A percentile compares a stretch with the other conserved stretches of the same genome.
Conservation (phyloP, 2,888 invertebrate genomes). For the Drosophila mimetica region DNA sequence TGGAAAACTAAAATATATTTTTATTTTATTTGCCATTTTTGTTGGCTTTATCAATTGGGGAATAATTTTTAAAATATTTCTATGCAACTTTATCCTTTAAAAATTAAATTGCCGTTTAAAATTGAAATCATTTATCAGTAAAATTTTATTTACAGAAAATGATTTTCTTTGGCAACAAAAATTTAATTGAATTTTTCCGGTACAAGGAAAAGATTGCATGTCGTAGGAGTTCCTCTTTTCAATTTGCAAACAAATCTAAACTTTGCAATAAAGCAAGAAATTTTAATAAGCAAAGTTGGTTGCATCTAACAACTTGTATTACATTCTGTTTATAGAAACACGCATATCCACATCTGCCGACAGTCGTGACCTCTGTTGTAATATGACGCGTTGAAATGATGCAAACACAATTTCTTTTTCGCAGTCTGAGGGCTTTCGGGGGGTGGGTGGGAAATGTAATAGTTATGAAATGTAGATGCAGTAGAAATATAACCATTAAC, state of each 20-base stretch:
- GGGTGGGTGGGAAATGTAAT: constrained; percentile 39
- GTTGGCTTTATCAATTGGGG: background rate
- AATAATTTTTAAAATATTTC: background rate
- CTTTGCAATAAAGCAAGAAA: constrained; percentile 19
- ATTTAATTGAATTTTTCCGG: background rate
- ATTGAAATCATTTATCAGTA: no score
- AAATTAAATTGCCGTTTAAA: background rate
- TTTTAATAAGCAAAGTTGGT: constrained; percentile 38
- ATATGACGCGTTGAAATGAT: constrained; percentile 39
- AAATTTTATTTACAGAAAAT: no score
- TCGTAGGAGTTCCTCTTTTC: constrained; percentile 8
- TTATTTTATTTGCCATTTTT: background rate
- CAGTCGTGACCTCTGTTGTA: constrained; percentile 34
- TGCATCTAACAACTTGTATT: constrained; percentile 20
- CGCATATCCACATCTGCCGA: constrained; percentile 11
- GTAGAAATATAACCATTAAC: constrained; percentile 58
- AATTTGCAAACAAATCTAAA: constrained; percentile 5
- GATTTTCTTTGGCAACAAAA: background rate
- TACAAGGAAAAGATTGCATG: constrained; percentile 16
- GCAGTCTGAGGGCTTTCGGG: background rate
- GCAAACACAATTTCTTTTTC: constrained; percentile 43
- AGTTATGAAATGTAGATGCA: constrained; percentile 65
- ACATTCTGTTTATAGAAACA: constrained; percentile 19
- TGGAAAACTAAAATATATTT: background rate
- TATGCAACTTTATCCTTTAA: background rate